Conservation (phyloP, 2,113 vertebrate species). For the Melanotaenia duboulayi region DNA sequence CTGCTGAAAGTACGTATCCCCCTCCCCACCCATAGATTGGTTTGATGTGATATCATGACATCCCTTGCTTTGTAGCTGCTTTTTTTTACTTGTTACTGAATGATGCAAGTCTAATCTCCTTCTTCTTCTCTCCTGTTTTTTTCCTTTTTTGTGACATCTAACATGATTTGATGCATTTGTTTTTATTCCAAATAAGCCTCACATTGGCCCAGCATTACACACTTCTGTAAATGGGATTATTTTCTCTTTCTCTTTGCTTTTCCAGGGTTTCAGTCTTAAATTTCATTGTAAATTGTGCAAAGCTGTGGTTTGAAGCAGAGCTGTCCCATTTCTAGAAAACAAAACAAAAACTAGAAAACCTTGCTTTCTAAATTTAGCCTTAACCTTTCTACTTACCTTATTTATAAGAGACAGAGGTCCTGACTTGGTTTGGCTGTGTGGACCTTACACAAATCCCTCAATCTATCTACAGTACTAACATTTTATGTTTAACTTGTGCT, state of each 20-base stretch:
- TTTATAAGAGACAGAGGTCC: not conserved
- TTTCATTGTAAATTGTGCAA: not conserved
- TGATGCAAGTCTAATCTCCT: slow-evolving; percentile 23
- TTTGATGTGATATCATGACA: slow-evolving; percentile 41
- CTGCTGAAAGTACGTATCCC: slow-evolving; percentile 99
- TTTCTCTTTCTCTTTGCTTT: not conserved
- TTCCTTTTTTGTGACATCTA: slow-evolving; percentile 6
- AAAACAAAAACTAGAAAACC: no score
- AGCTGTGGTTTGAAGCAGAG: not conserved
- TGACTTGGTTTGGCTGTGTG: not conserved
- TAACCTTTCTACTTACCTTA: no score
- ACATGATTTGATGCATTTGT: slow-evolving; percentile 12
- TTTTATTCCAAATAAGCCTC: slow-evolving; percentile 6
- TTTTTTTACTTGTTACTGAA: slow-evolving; percentile 8
- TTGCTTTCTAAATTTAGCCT: no score
- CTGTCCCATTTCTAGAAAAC: not conserved
- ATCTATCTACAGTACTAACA: no score
- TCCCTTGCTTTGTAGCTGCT: slow-evolving; percentile 31
- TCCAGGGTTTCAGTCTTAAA: not conserved
- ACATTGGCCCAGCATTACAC: not conserved
- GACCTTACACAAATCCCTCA: no score
- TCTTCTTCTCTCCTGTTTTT: slow-evolving; percentile 17
- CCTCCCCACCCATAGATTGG: slow-evolving; percentile 31
- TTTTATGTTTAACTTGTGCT: no score
- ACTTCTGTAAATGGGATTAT: not conserved